Conservation (phyloP, 2,888 invertebrate species). For the Brachyopa scutellaris region DNA sequence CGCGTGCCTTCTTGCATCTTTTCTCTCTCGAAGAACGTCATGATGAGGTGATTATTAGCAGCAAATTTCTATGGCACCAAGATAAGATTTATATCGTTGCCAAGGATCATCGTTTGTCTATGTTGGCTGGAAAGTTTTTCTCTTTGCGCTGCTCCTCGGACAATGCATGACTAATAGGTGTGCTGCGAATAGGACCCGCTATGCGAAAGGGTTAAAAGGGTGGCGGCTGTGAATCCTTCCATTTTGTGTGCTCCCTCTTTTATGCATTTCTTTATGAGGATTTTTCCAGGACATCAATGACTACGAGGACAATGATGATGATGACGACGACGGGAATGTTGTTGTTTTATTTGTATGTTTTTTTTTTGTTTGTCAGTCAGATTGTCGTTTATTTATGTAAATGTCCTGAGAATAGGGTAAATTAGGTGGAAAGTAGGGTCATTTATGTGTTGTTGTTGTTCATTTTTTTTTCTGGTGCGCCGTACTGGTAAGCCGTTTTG, state of each 20-base stretch:
- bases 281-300: conserved; percentile 65
- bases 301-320: conserved; percentile 59
- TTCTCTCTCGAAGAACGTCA: neutral
- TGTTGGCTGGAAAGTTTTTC: conserved; percentile 50
- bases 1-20: conserved; percentile 20
- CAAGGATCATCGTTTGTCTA: conserved; percentile 59
- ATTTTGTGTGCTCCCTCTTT: conserved; percentile 25
- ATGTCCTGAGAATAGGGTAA: conserved; percentile 70
- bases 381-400: conserved; percentile 71
- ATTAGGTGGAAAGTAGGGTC: conserved; percentile 73
- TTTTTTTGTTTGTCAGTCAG: conserved; percentile 22
- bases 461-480: neutral
- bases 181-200: conserved; percentile 7
- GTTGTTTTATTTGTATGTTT: conserved; percentile 6
- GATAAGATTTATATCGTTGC: conserved; percentile 63
- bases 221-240: conserved; percentile 1
- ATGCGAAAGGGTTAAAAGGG: conserved; percentile 52
- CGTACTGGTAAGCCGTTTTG: neutral
- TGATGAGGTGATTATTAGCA: conserved; percentile 71
- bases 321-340: conserved; percentile 23
- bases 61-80: conserved; percentile 48
- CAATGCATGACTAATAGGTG: conserved; percentile 64
- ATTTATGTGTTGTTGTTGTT: conserved; percentile 64
- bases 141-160: neutral
- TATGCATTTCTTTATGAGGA: conserved; percentile 64